Evolutionary conservation across 2,113 vertebrate genomes (phyloP).

Genomic region (Hirundichthys speculiger): DNA sequence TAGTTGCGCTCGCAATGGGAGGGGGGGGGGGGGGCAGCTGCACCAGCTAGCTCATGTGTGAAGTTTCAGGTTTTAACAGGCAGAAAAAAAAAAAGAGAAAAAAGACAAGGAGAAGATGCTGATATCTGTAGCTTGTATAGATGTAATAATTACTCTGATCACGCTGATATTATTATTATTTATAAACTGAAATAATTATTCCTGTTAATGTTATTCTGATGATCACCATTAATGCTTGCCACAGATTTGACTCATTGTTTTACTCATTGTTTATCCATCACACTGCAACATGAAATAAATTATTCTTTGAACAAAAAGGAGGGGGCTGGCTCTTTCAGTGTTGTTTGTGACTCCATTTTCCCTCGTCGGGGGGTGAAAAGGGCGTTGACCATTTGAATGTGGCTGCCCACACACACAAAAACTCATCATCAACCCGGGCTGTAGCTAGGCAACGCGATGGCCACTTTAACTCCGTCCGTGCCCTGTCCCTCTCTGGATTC

Average conservation of each 20-base stretch:
- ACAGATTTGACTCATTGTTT: slow-evolving; percentile 79
- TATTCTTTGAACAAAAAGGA: slow-evolving; percentile 78
- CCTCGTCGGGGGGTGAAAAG: slow-evolving; percentile 16
- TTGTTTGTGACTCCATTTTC: background rate
- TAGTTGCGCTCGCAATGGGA: too few species aligned
- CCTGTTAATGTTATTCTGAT: slow-evolving; percentile 79
- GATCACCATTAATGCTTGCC: slow-evolving; percentile 81
- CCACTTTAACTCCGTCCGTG: slow-evolving; percentile 61
- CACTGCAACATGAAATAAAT: slow-evolving; percentile 82
- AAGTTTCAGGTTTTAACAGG: slow-evolving; percentile 77
- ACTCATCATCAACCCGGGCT: slow-evolving; percentile 53
- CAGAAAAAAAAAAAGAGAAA: background rate
- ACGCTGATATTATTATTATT: slow-evolving; percentile 76
- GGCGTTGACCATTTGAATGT: slow-evolving; percentile 27
- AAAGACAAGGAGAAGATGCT: slow-evolving; percentile 64
- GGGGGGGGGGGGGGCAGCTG: slow-evolving; percentile 43
- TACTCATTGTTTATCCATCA: slow-evolving; percentile 79
- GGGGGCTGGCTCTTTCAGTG: slow-evolving; percentile 10
- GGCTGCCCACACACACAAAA: slow-evolving; percentile 63
- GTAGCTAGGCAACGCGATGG: slow-evolving; percentile 77
- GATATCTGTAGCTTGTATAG: slow-evolving; percentile 84
- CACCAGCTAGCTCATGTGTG: slow-evolving; percentile 53
- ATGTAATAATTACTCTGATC: slow-evolving; percentile 75
- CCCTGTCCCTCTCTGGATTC: slow-evolving; percentile 80
- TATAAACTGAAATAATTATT: slow-evolving; percentile 82